Conservation (phyloP, 2,113 vertebrate species). For the Scolopax mira region DNA sequence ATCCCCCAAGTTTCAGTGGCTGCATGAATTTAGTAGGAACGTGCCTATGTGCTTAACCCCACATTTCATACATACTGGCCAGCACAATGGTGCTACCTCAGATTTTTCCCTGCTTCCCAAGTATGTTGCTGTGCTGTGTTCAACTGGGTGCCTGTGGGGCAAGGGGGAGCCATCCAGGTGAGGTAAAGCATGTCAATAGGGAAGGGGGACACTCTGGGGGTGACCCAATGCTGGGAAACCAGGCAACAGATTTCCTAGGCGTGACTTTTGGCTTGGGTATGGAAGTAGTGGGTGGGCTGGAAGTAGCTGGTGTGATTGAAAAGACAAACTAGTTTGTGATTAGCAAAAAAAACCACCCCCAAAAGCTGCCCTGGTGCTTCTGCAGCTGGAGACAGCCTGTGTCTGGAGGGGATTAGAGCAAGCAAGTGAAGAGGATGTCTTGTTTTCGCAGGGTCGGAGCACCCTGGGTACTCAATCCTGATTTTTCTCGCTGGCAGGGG, state of each 20-base stretch:
- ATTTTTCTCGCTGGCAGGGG: background rate
- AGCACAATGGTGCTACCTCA: background rate
- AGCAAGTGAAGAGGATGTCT: background rate
- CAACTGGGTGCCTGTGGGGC: background rate
- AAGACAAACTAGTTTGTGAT: background rate
- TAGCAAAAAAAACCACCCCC: background rate
- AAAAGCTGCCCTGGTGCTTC: background rate
- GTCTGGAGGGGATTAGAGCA: background rate
- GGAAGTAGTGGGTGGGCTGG: background rate
- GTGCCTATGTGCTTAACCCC: background rate
- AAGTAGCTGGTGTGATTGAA: background rate
- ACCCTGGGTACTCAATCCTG: background rate
- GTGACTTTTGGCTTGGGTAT: background rate
- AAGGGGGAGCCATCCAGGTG: background rate
- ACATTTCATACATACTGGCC: background rate
- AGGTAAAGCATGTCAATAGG: fast-evolving
- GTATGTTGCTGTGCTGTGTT: background rate
- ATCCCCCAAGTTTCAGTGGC: background rate
- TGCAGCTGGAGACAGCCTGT: background rate
- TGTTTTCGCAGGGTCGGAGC: background rate
- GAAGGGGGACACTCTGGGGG: background rate
- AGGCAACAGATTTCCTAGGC: background rate
- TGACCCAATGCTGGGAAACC: background rate
- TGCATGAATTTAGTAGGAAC: fast-evolving
- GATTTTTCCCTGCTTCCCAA: background rate